These are phyloP conservation scores for Thyatira batis DNA, from an alignment of 2,888 invertebrate genomes.

Conservation along the genomic window DNA sequence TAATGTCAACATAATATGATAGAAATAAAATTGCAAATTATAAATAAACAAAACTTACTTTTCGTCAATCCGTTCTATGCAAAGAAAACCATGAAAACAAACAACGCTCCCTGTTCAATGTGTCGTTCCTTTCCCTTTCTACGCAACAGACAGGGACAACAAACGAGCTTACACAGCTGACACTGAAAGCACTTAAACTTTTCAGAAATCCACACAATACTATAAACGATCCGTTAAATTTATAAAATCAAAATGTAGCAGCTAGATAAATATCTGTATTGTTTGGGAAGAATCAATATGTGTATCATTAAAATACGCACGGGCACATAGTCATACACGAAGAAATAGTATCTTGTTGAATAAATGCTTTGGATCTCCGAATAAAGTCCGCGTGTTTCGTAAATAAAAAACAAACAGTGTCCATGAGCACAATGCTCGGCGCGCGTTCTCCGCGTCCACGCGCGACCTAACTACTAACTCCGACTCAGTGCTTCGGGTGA, in stretches of 20 bases:
- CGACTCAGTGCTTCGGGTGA: conserved; percentile 44
- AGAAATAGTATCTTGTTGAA: conserved; percentile 37
- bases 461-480: conserved; percentile 64
- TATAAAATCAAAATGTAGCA: conserved; percentile 40
- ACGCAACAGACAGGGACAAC: conserved; percentile 62
- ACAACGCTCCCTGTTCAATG: conserved; percentile 59
- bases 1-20: conserved; percentile 10
- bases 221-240: conserved; percentile 46
- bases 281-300: conserved; percentile 46
- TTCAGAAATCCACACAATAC: conserved; percentile 58
- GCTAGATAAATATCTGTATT: conserved; percentile 40
- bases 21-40: conserved; percentile 16
- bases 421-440: conserved; percentile 50
- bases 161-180: conserved; percentile 63
- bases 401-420: conserved; percentile 61
- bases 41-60: conserved; percentile 58
- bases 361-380: conserved; percentile 50
- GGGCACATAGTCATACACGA: conserved; percentile 38
- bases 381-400: conserved; percentile 59
- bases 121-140: conserved; percentile 73
- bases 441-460: conserved; percentile 67
- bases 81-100: conserved; percentile 73
- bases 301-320: conserved; percentile 31
- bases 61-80: conserved; percentile 63
- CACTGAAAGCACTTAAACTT: conserved; percentile 79